phyloP scores from a whole-genome alignment of 1,140 invertebrate species.

The Bursaphelenchus mucronatus region DNA sequence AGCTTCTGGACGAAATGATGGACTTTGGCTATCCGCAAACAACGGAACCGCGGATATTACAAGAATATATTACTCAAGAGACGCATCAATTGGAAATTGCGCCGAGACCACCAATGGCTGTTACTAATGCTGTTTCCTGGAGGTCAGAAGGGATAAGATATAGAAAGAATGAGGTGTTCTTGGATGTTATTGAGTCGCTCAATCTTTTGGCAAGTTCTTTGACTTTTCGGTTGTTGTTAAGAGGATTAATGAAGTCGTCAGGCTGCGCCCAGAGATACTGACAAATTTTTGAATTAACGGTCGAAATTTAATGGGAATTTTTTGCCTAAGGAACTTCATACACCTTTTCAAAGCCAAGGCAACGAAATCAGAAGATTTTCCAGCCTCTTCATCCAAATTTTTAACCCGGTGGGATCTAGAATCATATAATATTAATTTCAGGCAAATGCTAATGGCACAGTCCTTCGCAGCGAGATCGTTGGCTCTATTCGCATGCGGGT shows the following conservation, averaged over 20 bases:
- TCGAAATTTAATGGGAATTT: no score
- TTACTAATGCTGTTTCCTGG: slow-evolving; percentile 98
- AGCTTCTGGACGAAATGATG: slow-evolving; percentile 90
- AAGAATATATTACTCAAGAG: slow-evolving; percentile 95
- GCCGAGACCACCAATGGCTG: slow-evolving; percentile 90
- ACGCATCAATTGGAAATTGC: slow-evolving; percentile 93
- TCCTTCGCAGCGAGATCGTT: slow-evolving; percentile 96
- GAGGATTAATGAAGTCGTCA: no score
- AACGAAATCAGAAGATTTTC: no score
- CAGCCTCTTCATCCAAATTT: no score
- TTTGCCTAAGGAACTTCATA: no score
- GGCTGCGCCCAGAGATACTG: no score
- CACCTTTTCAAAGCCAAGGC: no score
- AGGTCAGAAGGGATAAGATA: slow-evolving; percentile 98
- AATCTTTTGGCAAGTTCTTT: slow-evolving; percentile 73
- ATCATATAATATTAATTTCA: slow-evolving; percentile 50
- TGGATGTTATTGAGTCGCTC: slow-evolving; percentile 98
- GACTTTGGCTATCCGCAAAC: slow-evolving; percentile 78
- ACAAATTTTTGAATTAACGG: no score
- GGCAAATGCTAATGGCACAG: slow-evolving; percentile 96
- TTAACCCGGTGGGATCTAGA: neutral
- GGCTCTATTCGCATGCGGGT: slow-evolving; percentile 99
- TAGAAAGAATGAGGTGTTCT: slow-evolving; percentile 98
- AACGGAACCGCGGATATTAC: slow-evolving; percentile 95
- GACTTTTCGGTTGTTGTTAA: no score